These are phyloP conservation scores for Oreochromis grahami DNA, from an alignment of 2,797 vertebrate genomes.

Conservation along the genomic window DNA sequence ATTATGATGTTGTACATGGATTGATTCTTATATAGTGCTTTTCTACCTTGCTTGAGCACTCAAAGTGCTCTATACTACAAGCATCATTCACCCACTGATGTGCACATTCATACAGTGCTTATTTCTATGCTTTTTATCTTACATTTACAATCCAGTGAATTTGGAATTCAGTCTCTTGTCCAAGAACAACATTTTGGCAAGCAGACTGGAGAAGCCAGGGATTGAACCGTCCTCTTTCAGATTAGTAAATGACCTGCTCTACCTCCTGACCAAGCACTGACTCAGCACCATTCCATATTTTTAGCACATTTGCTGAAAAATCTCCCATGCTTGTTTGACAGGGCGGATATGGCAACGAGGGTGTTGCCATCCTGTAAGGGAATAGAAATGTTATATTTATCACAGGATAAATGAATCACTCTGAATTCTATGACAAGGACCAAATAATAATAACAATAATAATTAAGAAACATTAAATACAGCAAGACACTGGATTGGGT, in stretches of 20 bases:
- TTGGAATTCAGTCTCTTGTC: not conserved
- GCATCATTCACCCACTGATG: not conserved
- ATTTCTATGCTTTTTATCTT: not conserved
- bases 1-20: not conserved
- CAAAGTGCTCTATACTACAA: not conserved
- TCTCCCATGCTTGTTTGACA: not conserved
- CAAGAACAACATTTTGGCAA: not conserved
- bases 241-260: not conserved
- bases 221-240: not conserved
- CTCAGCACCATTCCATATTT: not conserved
- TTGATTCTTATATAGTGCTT: not conserved
- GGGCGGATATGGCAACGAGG: not conserved
- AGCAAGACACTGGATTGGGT: not conserved
- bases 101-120: not conserved
- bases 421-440: not conserved
- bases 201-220: not conserved
- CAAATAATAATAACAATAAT: not conserved
- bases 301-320: not conserved
- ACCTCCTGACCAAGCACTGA: not conserved
- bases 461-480: not conserved
- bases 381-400: not conserved
- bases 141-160: not conserved
- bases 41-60: not conserved
- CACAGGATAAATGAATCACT: not conserved
- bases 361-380: not conserved